A percentile compares a stretch with the other conserved stretches of the same genome.
Evolutionary conservation across 2,888 invertebrate species (phyloP).

Genomic region (Eugnorisma glareosa): DNA sequence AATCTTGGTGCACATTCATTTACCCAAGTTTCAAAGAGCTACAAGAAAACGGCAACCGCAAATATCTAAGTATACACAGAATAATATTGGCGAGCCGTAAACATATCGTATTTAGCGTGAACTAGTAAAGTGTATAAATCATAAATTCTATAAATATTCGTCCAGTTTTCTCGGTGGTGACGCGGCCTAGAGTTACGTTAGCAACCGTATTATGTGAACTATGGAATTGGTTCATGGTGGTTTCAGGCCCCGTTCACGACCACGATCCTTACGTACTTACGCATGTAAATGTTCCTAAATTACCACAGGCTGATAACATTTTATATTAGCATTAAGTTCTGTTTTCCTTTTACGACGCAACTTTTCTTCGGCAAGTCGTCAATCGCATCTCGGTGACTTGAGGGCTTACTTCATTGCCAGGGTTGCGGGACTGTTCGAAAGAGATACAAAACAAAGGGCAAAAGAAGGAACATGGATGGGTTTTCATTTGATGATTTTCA

Average conservation of each 20-base stretch:
- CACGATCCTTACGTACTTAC: too few relatives aligned
- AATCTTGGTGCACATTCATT: not conserved
- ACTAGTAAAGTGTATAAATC: slow-evolving; percentile 56
- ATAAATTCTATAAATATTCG: slow-evolving; percentile 63
- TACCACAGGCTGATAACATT: too few relatives aligned
- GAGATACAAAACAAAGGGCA: too few relatives aligned
- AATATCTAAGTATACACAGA: slow-evolving; percentile 20
- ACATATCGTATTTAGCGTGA: slow-evolving; percentile 42
- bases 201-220: slow-evolving; percentile 22
- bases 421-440: too few relatives aligned
- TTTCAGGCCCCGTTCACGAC: not conserved
- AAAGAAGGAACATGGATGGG: too few relatives aligned
- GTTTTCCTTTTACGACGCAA: too few relatives aligned
- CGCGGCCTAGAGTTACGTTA: slow-evolving; percentile 41
- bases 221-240: slow-evolving; percentile 26
- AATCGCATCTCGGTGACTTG: not conserved
- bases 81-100: slow-evolving; percentile 27
- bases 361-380: too few relatives aligned
- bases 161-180: slow-evolving; percentile 28
- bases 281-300: too few relatives aligned
- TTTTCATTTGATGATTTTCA: too few relatives aligned
- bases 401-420: too few relatives aligned
- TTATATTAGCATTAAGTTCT: too few relatives aligned
- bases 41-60: slow-evolving; percentile 6
- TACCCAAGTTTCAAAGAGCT: not conserved